Evolutionary conservation across 2,888 invertebrate genomes (phyloP).

Genomic region (Lacanobia wlatinum): DNA sequence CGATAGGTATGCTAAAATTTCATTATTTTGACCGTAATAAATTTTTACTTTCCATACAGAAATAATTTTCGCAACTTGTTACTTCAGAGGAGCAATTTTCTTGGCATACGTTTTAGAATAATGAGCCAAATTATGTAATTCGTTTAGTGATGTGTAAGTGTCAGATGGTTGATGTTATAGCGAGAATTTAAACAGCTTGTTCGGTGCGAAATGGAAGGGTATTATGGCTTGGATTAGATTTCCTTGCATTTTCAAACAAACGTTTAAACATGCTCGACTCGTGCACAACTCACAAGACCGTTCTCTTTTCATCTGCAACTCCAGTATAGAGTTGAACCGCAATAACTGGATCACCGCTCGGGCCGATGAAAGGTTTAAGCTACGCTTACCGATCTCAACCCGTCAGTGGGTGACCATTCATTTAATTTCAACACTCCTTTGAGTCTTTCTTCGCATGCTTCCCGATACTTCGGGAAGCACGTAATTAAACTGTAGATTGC

Average conservation of each 20-base stretch:
- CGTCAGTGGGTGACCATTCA: too few relatives aligned
- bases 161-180: conserved; percentile 74
- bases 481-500: not conserved
- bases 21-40: conserved; percentile 48
- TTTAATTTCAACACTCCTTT: not conserved
- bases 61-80: conserved; percentile 65
- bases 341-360: not conserved
- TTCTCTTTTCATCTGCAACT: not conserved
- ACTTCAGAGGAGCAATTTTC: conserved; percentile 72
- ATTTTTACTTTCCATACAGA: conserved; percentile 54
- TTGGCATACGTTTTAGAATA: conserved; percentile 83
- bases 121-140: conserved; percentile 84
- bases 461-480: too few relatives aligned
- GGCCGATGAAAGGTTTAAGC: not conserved
- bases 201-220: conserved; percentile 76
- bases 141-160: conserved; percentile 76
- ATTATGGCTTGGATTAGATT: conserved; percentile 76
- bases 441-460: too few relatives aligned
- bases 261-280: conserved; percentile 3
- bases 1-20: conserved; percentile 45
- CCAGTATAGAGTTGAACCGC: not conserved
- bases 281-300: conserved; percentile 46
- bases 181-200: conserved; percentile 74
- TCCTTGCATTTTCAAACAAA: conserved; percentile 77
- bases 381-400: not conserved